Base-by-base conservation (phyloP, 1,140 invertebrate species). In the Cydia splendana region DNA sequence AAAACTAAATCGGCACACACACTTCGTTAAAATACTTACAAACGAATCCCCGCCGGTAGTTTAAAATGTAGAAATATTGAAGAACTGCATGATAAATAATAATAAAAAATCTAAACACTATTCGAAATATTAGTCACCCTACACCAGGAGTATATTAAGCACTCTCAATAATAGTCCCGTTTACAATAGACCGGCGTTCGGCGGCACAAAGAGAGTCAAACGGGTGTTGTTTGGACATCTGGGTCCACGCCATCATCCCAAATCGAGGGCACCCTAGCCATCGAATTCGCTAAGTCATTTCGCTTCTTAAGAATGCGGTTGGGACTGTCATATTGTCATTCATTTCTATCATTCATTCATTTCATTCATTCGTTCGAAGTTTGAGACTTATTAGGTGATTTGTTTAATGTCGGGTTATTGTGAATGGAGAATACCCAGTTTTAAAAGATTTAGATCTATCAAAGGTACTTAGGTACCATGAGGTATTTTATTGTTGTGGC, bases 161-260 rank as follows among this genome's bases (percentile, higher is more conserved):
- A 82, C 84, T 84, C 81, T 81, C 82, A 85, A 89, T 89, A 89
- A 91, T 86, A 78, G 84, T 78, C 78, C 77, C 77, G 74, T 77
- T 65, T 75, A 90, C 86, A 91, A 90, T 86, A 78, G 86, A 24
- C 57, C 76, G 67, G 73, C 84, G 83, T 88, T 86, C 76, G 77
- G 15, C 77, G 77, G 24, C 81, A 88, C 84, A 87, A 86, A 73
- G 75, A 76, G 77, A 82, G 76, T 82, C 80, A 75, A 78, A 71
- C 84, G 79, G 85, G 88, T 87, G 84, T 84, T 87, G 85, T 89
- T 88, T 89, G 84, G 87, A 87, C 90, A 91, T 91, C 89, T 91
- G 90, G 88, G 85, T 87, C 83, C 81, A 77, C 53, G 77, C 80
- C 77, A 78, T 65, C 77, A 78, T 65, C 76, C 74, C 57, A 57